phyloP scores from a whole-genome alignment of 2,797 vertebrate species.

The Spheniscus humboldti region DNA sequence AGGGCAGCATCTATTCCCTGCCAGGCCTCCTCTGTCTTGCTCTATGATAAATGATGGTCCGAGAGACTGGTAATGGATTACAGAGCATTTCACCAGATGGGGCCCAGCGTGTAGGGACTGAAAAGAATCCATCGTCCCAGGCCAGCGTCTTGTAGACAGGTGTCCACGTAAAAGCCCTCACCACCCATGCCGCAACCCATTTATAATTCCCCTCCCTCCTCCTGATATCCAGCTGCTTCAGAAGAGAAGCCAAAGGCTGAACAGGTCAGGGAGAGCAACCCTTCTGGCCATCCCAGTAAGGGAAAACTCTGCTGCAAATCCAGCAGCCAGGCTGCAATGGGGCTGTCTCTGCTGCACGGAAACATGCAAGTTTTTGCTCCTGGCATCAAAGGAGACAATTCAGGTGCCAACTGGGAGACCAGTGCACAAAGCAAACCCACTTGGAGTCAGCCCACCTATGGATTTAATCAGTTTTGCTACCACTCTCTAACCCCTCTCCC shows the following conservation, averaged over 20 bases:
- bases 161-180: neutral
- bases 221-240: neutral
- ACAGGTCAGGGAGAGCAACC: neutral
- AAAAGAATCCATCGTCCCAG: neutral
- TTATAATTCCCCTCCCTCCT: neutral
- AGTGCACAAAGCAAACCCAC: neutral
- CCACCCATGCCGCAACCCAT: neutral
- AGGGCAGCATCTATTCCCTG: slow-evolving; percentile 36
- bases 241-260: neutral
- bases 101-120: neutral
- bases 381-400: neutral
- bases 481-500: neutral
- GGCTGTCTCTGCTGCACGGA: neutral
- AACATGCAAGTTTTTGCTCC: accelerated
- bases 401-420: neutral
- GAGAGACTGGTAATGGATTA: neutral
- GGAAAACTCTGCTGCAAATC: neutral
- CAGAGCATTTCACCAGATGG: slow-evolving; percentile 13
- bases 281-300: neutral
- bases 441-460: neutral
- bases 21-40: neutral
- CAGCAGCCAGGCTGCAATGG: neutral
- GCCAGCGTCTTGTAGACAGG: neutral
- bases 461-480: neutral
- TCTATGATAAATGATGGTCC: neutral